These are phyloP conservation scores for Teleiodes luculella DNA, from an alignment of 2,888 invertebrate genomes.

Conservation along the genomic window DNA sequence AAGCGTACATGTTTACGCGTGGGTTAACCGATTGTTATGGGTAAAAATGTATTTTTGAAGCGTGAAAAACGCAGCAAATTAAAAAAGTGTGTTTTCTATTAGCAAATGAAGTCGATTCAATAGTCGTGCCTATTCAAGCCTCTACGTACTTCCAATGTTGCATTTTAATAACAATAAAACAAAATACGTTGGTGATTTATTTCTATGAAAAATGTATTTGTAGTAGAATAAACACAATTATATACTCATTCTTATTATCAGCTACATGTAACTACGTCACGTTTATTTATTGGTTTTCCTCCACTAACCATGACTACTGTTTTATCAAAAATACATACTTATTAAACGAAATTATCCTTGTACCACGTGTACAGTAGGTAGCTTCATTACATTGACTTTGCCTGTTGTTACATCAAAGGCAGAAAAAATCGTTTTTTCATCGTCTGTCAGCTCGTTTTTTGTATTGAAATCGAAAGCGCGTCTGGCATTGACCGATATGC, in stretches of 20 bases:
- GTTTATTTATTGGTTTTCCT: conserved; percentile 7
- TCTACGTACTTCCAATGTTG: not conserved
- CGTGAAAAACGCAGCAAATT: not conserved
- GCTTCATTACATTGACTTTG: not conserved
- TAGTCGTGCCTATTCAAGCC: not conserved
- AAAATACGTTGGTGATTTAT: too few species aligned
- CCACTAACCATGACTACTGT: conserved; percentile 2
- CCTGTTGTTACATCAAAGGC: not conserved
- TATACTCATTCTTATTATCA: not conserved
- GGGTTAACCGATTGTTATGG: not conserved
- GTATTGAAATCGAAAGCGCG: conserved; percentile 56
- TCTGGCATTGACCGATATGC: conserved; percentile 69
- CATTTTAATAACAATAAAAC: not conserved
- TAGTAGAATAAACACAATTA: conserved; percentile 5
- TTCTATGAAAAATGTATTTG: too few species aligned
- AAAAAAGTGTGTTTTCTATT: not conserved
- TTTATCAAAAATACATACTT: too few species aligned
- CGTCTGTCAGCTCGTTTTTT: conserved; percentile 32
- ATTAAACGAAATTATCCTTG: not conserved
- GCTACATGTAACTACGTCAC: not conserved
- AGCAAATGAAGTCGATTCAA: not conserved
- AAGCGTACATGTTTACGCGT: too few species aligned
- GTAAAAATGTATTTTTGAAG: not conserved
- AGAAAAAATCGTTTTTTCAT: conserved; percentile 17
- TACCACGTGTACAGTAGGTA: not conserved